phyloP scores from a whole-genome alignment of 2,888 invertebrate genomes.

The Callyntrura sp. region DNA sequence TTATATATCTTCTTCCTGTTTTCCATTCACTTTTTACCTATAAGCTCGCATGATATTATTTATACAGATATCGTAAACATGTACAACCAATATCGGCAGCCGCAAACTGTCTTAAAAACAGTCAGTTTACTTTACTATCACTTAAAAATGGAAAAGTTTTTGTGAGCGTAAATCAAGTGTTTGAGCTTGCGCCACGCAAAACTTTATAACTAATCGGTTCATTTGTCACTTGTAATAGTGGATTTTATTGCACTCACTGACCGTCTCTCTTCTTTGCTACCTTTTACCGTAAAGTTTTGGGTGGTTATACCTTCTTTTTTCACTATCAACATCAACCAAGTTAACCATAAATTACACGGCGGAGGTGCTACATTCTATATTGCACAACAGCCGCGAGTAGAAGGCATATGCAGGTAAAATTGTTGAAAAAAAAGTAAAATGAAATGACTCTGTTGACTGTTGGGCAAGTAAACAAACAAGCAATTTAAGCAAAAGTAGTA shows the following conservation, averaged over 20 bases:
- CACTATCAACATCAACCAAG: not conserved
- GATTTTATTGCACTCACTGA: slow-evolving; percentile 36
- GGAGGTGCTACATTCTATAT: not conserved
- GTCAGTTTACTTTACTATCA: not conserved
- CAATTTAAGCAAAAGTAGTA: slow-evolving; percentile 1
- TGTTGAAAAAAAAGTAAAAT: slow-evolving; percentile 11
- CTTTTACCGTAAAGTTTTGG: slow-evolving; percentile 35
- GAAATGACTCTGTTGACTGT: slow-evolving; percentile 22
- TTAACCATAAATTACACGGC: not conserved
- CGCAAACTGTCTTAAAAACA: no score
- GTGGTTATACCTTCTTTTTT: not conserved
- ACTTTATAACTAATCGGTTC: slow-evolving; percentile 64
- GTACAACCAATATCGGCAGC: not conserved
- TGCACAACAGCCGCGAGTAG: not conserved
- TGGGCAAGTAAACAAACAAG: slow-evolving; percentile 25
- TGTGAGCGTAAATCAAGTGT: slow-evolving; percentile 30
- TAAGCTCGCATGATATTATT: not conserved
- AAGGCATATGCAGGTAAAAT: not conserved
- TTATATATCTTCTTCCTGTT: slow-evolving; percentile 48
- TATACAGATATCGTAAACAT: not conserved
- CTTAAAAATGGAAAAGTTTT: not conserved
- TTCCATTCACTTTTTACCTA: not conserved
- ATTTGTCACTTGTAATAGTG: slow-evolving; percentile 68
- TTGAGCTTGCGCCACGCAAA: not conserved
- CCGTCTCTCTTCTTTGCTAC: not conserved